phyloP scores from a whole-genome alignment of 2,888 invertebrate species.

The Branchipolynoe longqiensis region DNA sequence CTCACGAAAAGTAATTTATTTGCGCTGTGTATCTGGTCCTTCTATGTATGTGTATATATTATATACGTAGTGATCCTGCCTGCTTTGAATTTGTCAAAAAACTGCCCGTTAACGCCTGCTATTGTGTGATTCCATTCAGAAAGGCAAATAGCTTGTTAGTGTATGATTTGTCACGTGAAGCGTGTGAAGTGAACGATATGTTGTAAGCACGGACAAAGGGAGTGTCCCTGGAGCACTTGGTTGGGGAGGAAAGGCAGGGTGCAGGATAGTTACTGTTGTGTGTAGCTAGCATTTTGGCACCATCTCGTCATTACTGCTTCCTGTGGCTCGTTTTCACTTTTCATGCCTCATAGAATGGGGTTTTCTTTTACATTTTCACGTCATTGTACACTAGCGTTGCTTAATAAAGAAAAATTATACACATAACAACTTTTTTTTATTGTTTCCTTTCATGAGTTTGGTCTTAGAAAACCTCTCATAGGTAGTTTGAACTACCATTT shows the following conservation, averaged over 20 bases:
- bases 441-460: no score
- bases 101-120: neutral
- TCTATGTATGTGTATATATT: no score
- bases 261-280: conserved; percentile 24
- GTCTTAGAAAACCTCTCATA: no score
- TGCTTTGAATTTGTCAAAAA: neutral
- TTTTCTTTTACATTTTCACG: conserved; percentile 44
- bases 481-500: no score
- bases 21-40: conserved; percentile 22
- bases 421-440: no score
- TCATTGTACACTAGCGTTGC: conserved; percentile 44
- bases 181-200: conserved; percentile 29
- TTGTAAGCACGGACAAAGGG: neutral
- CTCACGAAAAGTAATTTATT: conserved; percentile 26
- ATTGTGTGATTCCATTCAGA: conserved; percentile 7
- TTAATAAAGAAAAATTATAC: conserved; percentile 53
- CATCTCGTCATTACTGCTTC: neutral
- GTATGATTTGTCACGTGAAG: neutral
- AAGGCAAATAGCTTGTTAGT: neutral
- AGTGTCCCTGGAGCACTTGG: neutral
- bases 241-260: neutral
- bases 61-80: neutral
- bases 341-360: conserved; percentile 51
- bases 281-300: conserved; percentile 13
- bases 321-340: conserved; percentile 27